phyloP scores from a whole-genome alignment of 2,888 invertebrate genomes.

The Phyllotreta cruciferae region DNA sequence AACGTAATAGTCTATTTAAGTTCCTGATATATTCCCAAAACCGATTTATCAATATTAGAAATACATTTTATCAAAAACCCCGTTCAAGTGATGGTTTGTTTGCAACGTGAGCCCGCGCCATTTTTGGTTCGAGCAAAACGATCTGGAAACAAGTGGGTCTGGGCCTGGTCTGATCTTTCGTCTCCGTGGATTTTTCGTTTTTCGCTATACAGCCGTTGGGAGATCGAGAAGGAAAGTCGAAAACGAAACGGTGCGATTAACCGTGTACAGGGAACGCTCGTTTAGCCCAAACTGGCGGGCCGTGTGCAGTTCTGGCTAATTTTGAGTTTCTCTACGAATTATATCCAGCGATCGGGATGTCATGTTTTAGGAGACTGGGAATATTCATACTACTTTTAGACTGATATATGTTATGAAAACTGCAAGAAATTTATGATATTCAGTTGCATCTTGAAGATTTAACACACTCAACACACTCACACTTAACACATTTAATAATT shows the following conservation, averaged over 20 bases:
- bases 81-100: neutral
- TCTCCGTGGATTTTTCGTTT: conserved; percentile 24
- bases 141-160: conserved; percentile 19
- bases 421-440: too few relatives aligned
- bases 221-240: conserved; percentile 15
- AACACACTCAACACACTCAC: too few relatives aligned
- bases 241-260: conserved; percentile 2
- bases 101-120: conserved; percentile 36
- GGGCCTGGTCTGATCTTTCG: conserved; percentile 12
- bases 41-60: neutral
- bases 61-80: neutral
- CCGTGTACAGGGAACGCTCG: neutral
- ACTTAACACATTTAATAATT: too few relatives aligned
- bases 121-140: conserved; percentile 33
- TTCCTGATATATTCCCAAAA: too few relatives aligned
- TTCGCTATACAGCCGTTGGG: neutral
- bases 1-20: neutral
- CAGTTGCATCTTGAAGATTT: too few relatives aligned
- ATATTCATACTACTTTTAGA: too few relatives aligned
- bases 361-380: too few relatives aligned
- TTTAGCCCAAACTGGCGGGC: neutral
- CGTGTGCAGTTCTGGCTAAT: conserved; percentile 26
- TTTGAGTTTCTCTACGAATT: conserved; percentile 18
- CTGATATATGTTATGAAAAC: too few relatives aligned
- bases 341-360: conserved; percentile 3